These are phyloP conservation scores for Mus spicilegus DNA, from an alignment of 2,113 vertebrate genomes.

Conservation along the genomic window DNA sequence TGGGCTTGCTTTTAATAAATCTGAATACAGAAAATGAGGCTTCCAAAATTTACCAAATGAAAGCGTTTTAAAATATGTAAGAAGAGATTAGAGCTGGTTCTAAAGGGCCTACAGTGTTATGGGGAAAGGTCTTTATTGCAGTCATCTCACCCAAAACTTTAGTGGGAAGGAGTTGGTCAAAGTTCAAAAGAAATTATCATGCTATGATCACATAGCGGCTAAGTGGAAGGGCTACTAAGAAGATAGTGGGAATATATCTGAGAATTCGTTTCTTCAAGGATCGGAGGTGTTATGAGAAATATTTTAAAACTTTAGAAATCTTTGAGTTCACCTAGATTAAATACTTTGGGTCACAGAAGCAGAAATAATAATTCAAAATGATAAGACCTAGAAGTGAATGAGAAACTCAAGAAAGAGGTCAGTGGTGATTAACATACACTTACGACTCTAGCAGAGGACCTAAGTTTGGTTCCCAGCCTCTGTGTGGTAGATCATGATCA, in stretches of 20 bases:
- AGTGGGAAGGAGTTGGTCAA: not conserved
- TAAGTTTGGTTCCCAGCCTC: not conserved
- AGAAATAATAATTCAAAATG: not conserved
- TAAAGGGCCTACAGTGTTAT: not conserved
- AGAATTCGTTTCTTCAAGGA: not conserved
- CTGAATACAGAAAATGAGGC: constrained; percentile 26
- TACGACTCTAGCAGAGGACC: not conserved
- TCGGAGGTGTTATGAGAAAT: not conserved
- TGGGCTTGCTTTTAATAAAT: not conserved
- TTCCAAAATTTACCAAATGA: constrained; percentile 14
- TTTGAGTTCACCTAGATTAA: not conserved
- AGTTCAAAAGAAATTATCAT: not conserved
- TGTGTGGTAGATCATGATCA: not conserved
- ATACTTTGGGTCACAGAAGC: not conserved
- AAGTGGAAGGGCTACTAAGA: not conserved
- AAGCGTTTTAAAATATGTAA: not conserved
- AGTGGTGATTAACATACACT: not conserved
- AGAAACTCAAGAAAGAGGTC: not conserved
- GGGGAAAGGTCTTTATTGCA: not conserved
- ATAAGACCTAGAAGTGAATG: not conserved
- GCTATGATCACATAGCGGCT: not conserved
- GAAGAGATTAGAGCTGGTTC: not conserved
- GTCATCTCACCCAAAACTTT: not conserved
- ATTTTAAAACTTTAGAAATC: not conserved
- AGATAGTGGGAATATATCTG: not conserved